phyloP scores from a whole-genome alignment of 2,888 invertebrate genomes.

The Acanthosoma haemorrhoidale region DNA sequence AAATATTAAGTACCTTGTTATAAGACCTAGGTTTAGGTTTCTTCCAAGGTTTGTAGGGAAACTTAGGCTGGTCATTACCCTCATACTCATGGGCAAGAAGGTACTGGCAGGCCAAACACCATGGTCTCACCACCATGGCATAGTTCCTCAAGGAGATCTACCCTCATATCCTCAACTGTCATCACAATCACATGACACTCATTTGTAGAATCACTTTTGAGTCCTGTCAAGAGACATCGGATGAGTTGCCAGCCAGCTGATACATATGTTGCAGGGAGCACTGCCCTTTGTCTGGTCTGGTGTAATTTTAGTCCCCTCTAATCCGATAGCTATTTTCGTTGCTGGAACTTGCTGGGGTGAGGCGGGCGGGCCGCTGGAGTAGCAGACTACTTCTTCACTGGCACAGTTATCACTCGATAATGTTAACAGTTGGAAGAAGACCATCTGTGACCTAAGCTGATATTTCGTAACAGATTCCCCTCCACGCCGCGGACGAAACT shows the following conservation, averaged over 20 bases:
- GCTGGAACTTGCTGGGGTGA: neutral
- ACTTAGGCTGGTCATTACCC: constrained; percentile 42
- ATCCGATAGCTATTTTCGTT: neutral
- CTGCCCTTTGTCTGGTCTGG: neutral
- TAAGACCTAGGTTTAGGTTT: constrained; percentile 47
- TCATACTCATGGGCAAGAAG: constrained; percentile 38
- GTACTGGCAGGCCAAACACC: constrained; percentile 44
- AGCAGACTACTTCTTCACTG: neutral
- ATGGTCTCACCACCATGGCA: constrained; percentile 42
- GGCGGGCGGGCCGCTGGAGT: neutral
- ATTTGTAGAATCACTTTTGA: neutral
- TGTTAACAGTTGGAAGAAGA: neutral
- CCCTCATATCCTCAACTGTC: constrained; percentile 30
- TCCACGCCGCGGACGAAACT: neutral
- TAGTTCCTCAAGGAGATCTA: neutral
- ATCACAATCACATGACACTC: constrained; percentile 23
- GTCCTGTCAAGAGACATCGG: neutral
- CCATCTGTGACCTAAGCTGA: constrained; percentile 17
- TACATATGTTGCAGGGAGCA: neutral
- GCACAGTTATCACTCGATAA: neutral
- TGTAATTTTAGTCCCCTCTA: neutral
- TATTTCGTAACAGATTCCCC: neutral
- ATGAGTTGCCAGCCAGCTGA: neutral
- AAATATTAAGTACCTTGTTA: constrained; percentile 43
- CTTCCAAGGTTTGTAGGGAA: constrained; percentile 46